Conservation (phyloP, 2,113 vertebrate species). For the Rhea americana region DNA sequence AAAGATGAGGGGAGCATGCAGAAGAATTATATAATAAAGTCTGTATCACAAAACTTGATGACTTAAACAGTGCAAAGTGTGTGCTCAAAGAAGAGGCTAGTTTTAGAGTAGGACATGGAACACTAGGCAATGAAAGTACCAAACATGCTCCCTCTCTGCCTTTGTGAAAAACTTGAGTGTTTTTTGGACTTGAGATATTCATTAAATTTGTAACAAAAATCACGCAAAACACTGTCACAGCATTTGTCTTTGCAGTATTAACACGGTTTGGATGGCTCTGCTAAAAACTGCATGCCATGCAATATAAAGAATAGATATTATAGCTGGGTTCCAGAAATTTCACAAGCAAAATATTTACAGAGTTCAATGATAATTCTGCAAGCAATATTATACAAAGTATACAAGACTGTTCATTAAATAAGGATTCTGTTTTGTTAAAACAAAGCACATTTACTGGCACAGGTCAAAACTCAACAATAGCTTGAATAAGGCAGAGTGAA, state of each 20-base stretch:
- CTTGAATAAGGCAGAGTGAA: not conserved
- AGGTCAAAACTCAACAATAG: not conserved
- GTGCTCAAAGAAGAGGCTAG: not conserved
- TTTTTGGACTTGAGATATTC: not conserved
- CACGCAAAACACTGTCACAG: not conserved
- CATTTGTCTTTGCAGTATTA: not conserved
- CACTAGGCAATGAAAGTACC: fast-evolving
- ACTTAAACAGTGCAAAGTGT: not conserved
- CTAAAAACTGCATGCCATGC: not conserved
- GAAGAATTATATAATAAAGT: not conserved
- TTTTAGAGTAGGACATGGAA: not conserved
- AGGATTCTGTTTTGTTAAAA: not conserved
- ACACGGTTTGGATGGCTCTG: not conserved
- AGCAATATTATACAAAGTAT: not conserved
- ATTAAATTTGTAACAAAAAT: not conserved
- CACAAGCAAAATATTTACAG: not conserved
- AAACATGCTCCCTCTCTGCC: not conserved
- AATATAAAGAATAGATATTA: fast-evolving
- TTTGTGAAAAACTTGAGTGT: not conserved
- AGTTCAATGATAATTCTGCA: not conserved
- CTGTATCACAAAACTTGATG: not conserved
- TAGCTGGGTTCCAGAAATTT: not conserved
- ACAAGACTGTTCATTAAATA: not conserved
- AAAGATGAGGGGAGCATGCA: not conserved
- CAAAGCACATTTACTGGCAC: not conserved